Percentiles rank a stretch among this genome's conserved stretches.
Conservation (phyloP, 2,888 invertebrate species). For the Parapristionchus giblindavisi region DNA sequence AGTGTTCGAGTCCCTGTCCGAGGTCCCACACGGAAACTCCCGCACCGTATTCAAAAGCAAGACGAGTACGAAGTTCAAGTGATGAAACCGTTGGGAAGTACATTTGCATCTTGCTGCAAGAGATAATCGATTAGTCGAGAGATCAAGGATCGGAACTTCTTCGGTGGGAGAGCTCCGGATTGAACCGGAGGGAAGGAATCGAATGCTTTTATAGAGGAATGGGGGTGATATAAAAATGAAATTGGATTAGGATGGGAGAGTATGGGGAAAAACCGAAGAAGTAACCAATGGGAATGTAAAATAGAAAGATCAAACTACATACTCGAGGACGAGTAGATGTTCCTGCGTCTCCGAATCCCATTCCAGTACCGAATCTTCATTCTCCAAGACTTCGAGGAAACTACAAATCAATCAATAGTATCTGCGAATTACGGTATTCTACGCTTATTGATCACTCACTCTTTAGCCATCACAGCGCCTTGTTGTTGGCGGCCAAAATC, state of each 20-base stretch:
- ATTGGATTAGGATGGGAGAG: background rate
- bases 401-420: too few relatives aligned
- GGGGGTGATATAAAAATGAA: too few relatives aligned
- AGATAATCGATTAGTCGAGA: background rate
- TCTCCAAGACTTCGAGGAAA: constrained; percentile 52
- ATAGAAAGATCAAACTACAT: constrained; percentile 2
- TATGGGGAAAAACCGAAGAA: background rate
- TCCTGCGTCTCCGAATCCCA: constrained; percentile 58
- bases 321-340: constrained; percentile 50
- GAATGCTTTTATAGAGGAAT: too few relatives aligned
- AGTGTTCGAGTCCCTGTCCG: constrained; percentile 63
- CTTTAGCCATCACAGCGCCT: constrained; percentile 27
- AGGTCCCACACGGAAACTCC: constrained; percentile 67
- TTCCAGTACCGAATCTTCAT: constrained; percentile 43
- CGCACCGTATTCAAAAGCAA: constrained; percentile 55
- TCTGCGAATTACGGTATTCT: too few relatives aligned
- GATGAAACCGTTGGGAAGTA: constrained; percentile 62
- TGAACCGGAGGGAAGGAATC: too few relatives aligned
- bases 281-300: background rate
- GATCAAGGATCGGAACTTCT: too few relatives aligned
- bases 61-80: constrained; percentile 55
- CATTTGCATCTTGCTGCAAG: constrained; percentile 30
- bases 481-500: constrained; percentile 21
- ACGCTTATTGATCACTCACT: too few relatives aligned
- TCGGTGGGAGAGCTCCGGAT: too few relatives aligned